Conservation (phyloP, 2,888 invertebrate species). For the Lithophane semibrunnea region DNA sequence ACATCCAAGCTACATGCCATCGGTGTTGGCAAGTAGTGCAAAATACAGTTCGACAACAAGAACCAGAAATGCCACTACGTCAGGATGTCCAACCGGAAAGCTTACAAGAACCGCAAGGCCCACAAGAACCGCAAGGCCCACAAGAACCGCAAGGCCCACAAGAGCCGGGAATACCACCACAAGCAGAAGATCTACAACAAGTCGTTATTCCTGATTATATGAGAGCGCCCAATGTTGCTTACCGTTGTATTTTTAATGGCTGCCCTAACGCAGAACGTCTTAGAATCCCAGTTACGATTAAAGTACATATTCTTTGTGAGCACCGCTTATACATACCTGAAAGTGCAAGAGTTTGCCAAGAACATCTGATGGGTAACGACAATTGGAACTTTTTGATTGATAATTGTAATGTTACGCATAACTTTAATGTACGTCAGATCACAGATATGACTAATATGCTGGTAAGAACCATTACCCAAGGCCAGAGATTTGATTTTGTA, state of each 20-base stretch:
- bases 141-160: too few relatives aligned
- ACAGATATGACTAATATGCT: conserved; percentile 15
- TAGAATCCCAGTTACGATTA: conserved; percentile 14
- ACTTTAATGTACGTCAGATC: conserved; percentile 12
- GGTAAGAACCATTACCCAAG: conserved; percentile 8
- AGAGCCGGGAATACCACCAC: too few relatives aligned
- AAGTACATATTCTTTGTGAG: conserved; percentile 11
- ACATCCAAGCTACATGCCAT: too few relatives aligned
- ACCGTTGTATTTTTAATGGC: conserved; percentile 13
- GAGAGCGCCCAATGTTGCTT: neutral
- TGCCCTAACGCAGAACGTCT: conserved; percentile 11
- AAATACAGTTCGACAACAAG: too few relatives aligned
- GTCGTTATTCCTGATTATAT: too few relatives aligned
- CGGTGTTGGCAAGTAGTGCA: too few relatives aligned
- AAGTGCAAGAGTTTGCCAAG: conserved; percentile 13
- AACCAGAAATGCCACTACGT: too few relatives aligned
- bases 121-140: too few relatives aligned
- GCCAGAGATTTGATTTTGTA: conserved; percentile 11
- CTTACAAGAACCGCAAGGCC: too few relatives aligned
- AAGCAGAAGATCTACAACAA: too few relatives aligned
- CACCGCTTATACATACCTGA: conserved; percentile 12
- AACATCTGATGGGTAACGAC: conserved; percentile 7
- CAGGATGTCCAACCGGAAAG: too few relatives aligned
- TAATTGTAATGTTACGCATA: neutral
- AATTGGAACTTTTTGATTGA: conserved; percentile 2